Evolutionary conservation across 2,888 invertebrate genomes (phyloP), one percentile per base, ranked within the genome.

Genomic region (Lacanobia wlatinum): DNA sequence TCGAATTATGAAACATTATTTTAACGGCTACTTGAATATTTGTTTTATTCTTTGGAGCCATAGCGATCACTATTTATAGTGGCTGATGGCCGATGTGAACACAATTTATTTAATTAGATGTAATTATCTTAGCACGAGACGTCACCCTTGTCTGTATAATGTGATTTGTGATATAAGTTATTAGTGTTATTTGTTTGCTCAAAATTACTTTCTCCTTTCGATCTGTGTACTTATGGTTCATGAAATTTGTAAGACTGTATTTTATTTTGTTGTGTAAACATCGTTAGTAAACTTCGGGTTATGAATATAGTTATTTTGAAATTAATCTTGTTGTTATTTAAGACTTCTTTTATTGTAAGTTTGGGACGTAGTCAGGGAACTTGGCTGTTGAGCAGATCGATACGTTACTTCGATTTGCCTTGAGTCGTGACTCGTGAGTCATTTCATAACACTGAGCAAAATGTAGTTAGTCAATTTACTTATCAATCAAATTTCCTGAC

Each of bases 191-290:
- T 86, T 84, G 90, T 93, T 94, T 94, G 94, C 94, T 95, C 94
- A 95, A 94, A 93, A 92, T 93, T 92, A 83, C 85, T 90, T 92
- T 91, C 87, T 84, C 78, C 87, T 88, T 90, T 90, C 88, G 91
- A 93, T 93, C 92, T 93, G 89, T 92, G 96, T 96, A 96, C 96
- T 96, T 96, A 96, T 94, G 89, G 90, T 94, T 94, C 92, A 92
- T 94, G 95, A 93, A 95, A 96, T 94, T 95, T 92, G 94, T 95
- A 96, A 96, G 96, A 96, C 96, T 96, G 96, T 96, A 95, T 94
- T 92, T 95, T 93, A 93, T 94, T 95, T 94, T 93, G 93, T 96
- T 96, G 94, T 94, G 93, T 95, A 93, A 75, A 94, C 92, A 93
- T 95, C 93, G 94, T 95, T 95, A 94, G 89, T 91, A 91, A 92